These are phyloP conservation scores for Proterorhinus semilunaris DNA, from an alignment of 2,113 vertebrate species.

Conservation along the genomic window DNA sequence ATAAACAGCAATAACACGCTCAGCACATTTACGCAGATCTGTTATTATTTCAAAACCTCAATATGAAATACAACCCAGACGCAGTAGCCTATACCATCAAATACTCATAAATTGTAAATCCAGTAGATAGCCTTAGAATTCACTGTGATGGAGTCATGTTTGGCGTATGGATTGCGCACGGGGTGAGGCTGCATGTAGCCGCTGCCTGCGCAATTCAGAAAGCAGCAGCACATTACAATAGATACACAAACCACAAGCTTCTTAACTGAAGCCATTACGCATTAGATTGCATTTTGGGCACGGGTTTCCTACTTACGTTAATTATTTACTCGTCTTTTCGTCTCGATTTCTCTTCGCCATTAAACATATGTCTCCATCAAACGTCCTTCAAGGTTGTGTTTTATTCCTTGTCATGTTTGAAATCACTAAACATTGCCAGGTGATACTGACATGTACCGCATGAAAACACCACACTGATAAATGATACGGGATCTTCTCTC, in stretches of 20 bases:
- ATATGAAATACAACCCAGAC: background rate
- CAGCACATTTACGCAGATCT: too few species aligned
- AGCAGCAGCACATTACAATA: background rate
- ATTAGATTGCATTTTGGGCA: background rate
- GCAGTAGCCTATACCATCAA: background rate
- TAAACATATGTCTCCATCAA: constrained; percentile 2
- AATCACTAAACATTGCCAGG: constrained; percentile 4
- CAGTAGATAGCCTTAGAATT: background rate
- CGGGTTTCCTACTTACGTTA: constrained; percentile 52
- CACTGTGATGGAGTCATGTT: background rate
- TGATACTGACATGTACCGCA: background rate
- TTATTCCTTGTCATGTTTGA: constrained; percentile 1
- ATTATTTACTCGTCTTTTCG: constrained; percentile 24
- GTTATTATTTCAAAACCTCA: too few species aligned
- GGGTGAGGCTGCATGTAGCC: constrained; percentile 59
- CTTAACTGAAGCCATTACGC: background rate
- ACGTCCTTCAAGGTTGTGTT: background rate
- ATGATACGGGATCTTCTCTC: constrained; percentile 7
- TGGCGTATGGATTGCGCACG: constrained; percentile 38
- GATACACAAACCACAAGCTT: background rate
- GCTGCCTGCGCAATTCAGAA: constrained; percentile 16
- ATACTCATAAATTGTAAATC: background rate
- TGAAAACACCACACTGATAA: background rate
- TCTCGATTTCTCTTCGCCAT: constrained; percentile 31
- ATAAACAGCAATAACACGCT: too few species aligned